Evolutionary conservation across 2,888 invertebrate species (phyloP), one percentile per base, ranked within the genome.

Genomic region (Charanyca ferruginea): DNA sequence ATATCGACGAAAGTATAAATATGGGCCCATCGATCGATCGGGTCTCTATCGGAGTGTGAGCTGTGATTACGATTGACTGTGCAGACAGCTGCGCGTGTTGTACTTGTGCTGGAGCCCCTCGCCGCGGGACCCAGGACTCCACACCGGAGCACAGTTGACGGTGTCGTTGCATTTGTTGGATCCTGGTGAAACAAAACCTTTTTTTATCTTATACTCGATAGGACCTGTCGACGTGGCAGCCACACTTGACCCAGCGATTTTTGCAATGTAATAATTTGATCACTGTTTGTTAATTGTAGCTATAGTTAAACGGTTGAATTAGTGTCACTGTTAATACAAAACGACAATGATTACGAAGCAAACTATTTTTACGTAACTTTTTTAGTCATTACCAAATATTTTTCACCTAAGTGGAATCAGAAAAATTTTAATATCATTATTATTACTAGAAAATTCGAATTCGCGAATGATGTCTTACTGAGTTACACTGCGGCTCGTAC

Each of bases 1-100:
- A 95, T 94, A 94, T 93, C 90, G 92, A 93, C 89, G 93, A 95
- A 94, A 91, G 94, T 95, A 95, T 95, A 95, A 94, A 95, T 95
- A 95, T 93, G 94, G 85, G 95, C 90, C 93, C 94, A 94, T 95
- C 94, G 91, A 95, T 95, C 95, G 95, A 94, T 94, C 93, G 91
- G 89, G 90, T 90, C 95, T 94, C 94, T 95, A 93, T 95, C 94
- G 90, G 88, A 93, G 90, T 93, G 91, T 88, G 87, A 87, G 89
- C 89, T 85, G 93, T 93, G 94, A 91, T 93, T 90, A 83, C 88
- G 88, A 89, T 89, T 85, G 87, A 90, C 89, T 85, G 90, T 89
- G 85, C 79, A 83, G 79, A 72, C 77, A 77, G 72, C 72, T 66
- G 75, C 83, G 82, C 84, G 88, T 85, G 87, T 83, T 69, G 73